Conservation (phyloP, 2,113 vertebrate species). For the Telmatochromis sp. region DNA sequence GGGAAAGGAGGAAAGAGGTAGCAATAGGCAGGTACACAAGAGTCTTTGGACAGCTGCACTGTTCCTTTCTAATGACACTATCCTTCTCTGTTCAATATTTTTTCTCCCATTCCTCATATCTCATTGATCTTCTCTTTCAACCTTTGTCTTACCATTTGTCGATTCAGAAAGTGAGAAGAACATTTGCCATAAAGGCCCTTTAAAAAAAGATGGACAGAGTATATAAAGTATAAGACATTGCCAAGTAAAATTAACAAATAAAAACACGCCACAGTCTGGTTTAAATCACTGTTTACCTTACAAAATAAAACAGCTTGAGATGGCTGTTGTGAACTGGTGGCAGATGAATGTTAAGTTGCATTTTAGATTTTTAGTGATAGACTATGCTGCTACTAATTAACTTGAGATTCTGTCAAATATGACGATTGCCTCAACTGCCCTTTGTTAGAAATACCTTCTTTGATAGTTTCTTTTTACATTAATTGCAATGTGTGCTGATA, state of each 20-base stretch:
- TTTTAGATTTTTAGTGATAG: background rate
- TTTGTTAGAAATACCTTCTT: background rate
- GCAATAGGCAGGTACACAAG: background rate
- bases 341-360: background rate
- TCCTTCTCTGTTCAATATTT: background rate
- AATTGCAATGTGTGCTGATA: background rate
- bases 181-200: background rate
- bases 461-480: background rate
- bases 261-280: background rate
- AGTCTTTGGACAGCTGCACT: background rate
- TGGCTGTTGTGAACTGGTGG: background rate
- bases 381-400: accelerated
- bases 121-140: background rate
- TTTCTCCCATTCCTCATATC: background rate
- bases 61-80: background rate
- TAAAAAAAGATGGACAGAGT: background rate
- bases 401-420: background rate
- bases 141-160: background rate
- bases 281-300: background rate
- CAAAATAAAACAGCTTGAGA: background rate
- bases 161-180: background rate
- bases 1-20: background rate
- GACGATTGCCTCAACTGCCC: accelerated
- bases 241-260: background rate
- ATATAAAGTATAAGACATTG: background rate